These are phyloP conservation scores for Antigone vipio DNA, from an alignment of 2,113 vertebrate species.

Conservation along the genomic window DNA sequence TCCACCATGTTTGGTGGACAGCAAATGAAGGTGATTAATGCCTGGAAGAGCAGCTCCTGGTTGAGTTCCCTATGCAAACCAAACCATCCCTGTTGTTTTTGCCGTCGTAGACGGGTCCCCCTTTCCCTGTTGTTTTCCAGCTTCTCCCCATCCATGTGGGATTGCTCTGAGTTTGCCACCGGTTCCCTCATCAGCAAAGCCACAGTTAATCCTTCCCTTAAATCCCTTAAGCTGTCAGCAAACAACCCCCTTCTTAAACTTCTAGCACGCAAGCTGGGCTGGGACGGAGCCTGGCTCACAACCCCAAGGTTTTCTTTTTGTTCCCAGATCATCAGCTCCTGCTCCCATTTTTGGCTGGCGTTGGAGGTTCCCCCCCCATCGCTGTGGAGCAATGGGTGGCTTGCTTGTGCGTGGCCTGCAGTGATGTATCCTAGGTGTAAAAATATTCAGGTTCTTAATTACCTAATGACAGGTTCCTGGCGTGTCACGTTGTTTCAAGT, in stretches of 20 bases:
- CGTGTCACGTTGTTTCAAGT: not conserved
- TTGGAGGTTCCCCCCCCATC: not conserved
- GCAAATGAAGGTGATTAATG: not conserved
- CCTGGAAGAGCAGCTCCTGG: not conserved
- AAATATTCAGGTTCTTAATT: not conserved
- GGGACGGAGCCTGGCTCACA: not conserved
- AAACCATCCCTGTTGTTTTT: not conserved
- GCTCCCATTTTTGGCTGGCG: not conserved
- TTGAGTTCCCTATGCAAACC: not conserved
- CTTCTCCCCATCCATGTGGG: not conserved
- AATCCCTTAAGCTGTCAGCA: conserved; percentile 68
- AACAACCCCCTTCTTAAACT: conserved; percentile 52
- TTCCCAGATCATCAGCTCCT: not conserved
- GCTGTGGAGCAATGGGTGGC: not conserved
- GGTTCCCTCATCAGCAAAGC: conserved; percentile 47
- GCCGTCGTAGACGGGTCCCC: fast-evolving
- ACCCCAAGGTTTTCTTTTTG: not conserved
- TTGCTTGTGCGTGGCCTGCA: not conserved
- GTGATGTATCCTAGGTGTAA: not conserved
- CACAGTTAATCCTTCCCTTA: conserved; percentile 62
- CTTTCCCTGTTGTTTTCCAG: not conserved
- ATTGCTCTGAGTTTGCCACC: not conserved
- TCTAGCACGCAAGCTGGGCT: conserved; percentile 20
- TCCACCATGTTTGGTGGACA: fast-evolving
- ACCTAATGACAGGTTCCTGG: not conserved